Base-by-base conservation (phyloP, 2,797 vertebrate genomes). In the Aeoliscus strigatus region DNA sequence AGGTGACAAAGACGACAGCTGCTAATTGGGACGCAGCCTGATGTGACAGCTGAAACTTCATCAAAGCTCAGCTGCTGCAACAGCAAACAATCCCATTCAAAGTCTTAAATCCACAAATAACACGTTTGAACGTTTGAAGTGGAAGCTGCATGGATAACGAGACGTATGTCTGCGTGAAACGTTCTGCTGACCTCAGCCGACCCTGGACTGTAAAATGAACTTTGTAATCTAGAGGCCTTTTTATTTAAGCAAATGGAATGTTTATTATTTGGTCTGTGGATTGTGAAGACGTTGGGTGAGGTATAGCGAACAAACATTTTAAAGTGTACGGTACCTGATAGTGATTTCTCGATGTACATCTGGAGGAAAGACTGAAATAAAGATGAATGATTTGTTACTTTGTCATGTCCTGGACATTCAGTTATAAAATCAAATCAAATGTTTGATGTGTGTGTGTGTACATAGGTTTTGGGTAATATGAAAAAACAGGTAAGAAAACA, bases 221-320 rank as follows among this genome's bases (percentile, higher is more conserved):
- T 58, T 49, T 75, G 48, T 57, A 38, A 70, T 73, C 42, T 79
- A 68, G 70, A 64, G 46, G 55, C 75, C 56, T 77, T 60, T 56
- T 75, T 80, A 81, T 83, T 79, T 78, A 82, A 77, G 49, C 60
- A 47, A 76, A 70, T 57, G 53, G 62, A 63, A 70, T 66, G 41
- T 69, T 67, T 70, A 75, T 73, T 46, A 52, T 47, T 47, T 63
- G 57, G 53, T 55, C 17, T 64, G 68, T 57, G 66, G 57, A 53
- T 54, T 72, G 38, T 60, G 31, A 59, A 51, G 63, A 29, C 27
- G 32, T 45, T 66, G 51, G 58, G 45, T 50, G 43, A 63, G 23
- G 49, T 12, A 29, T 49, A 51, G 16, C 24, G 58, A 50, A 39
- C 25, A 33, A 39, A 23, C 49, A 38, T 8, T 54, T 1, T 57